A percentile compares a stretch with the other conserved stretches of the same genome.
These are phyloP conservation scores for Physeter macrocephalus DNA, from an alignment of 2,113 vertebrate genomes.

Conservation along the genomic window DNA sequence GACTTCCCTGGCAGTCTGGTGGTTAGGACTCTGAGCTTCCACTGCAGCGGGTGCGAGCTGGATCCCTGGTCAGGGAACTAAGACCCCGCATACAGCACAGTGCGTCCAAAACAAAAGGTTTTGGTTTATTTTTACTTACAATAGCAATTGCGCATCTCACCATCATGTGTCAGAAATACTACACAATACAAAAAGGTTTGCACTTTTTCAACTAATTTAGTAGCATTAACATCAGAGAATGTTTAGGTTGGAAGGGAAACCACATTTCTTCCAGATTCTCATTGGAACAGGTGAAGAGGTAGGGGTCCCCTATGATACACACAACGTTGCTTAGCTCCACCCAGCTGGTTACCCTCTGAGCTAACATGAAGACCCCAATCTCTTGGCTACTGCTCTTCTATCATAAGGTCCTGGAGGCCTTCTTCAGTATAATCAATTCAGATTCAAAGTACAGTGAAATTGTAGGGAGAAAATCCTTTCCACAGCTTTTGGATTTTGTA, in stretches of 20 bases:
- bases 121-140: not conserved
- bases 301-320: not conserved
- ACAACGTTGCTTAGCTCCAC: not conserved
- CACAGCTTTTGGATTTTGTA: not conserved
- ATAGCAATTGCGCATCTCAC: not conserved
- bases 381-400: not conserved
- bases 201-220: not conserved
- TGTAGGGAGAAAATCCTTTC: not conserved
- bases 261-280: not conserved
- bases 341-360: not conserved
- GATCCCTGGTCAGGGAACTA: too few relatives aligned
- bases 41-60: too few relatives aligned
- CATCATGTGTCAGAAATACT: not conserved
- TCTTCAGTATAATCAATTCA: not conserved
- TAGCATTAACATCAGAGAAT: not conserved
- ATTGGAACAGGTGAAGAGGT: not conserved
- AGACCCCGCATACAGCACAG: too few relatives aligned
- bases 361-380: not conserved
- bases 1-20: too few relatives aligned
- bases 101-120: too few relatives aligned
- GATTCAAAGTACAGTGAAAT: not conserved
- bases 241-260: not conserved
- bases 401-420: not conserved
- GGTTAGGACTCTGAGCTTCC: too few relatives aligned
- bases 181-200: not conserved